Base-by-base conservation (phyloP, 2,113 vertebrate genomes). In the Brachyhypopomus gauderio region DNA sequence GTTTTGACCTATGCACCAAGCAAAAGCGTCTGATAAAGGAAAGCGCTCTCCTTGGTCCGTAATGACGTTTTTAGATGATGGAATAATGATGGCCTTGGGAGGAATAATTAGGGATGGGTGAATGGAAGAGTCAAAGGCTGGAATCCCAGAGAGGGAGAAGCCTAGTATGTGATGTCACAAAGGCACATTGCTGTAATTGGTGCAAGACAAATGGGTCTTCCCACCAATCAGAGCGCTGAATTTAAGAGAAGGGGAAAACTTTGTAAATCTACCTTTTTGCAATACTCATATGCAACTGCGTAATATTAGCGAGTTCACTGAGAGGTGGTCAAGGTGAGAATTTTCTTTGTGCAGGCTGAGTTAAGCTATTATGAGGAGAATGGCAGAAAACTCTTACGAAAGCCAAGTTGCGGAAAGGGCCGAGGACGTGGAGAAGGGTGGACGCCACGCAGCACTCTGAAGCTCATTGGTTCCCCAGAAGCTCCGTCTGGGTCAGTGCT, bases 401-500 rank as follows among this genome's bases (percentile, higher is more conserved):
- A 38, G 34, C 12, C 34, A 25, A 66, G 45, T 27, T 30, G 6
- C 45, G 84, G 20, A 86, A 60, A 82, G 73, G 30, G 27, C 27
- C 30, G 14, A 20, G 55, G 30, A 16, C 12, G 58, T 72, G 73
- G 79, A 64, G 85, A 56, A 38, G 56, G 23, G 62, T 69, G 36
- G 58, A 56, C 82, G 88, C 86, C 82, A 72, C 87, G 12, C 72
- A 84, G 86, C 87, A 88, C 85, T 87, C 59, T 77, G 77, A 83
- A 88, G 79, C 83, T 85, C 79, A 83, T 89, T 67, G n/a, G 16
- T 69, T 86, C 88, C 86, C 84, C 88, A 92, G 87, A 83, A 41
- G 84, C 92, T 92, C 88, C 86, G 82, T 89, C 84, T 79, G 89
- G 92, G 92, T 94, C 93, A 92, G 88, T 88, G 91, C 88, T 88